Evolutionary conservation across 1,140 invertebrate genomes (phyloP), one percentile per base, ranked within the genome.

Genomic region (Macrosteles quadrilineatus): DNA sequence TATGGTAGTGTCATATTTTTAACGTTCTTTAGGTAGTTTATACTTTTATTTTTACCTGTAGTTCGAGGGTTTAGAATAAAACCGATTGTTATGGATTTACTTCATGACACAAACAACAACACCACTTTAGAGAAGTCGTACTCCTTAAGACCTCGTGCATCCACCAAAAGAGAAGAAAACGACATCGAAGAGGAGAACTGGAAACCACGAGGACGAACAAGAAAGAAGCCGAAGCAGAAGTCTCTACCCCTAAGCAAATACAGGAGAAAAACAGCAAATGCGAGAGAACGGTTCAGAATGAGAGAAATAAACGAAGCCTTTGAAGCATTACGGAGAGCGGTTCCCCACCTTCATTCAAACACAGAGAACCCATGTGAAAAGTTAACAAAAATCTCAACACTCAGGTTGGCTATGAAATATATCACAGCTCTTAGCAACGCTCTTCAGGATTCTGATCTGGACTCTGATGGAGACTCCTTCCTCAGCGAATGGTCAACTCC

Each of bases 211-310:
- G 50, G 59, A 30, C 1, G 59, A 4, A 32, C 53, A n/a, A 69
- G 62, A 31, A 62, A 27, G 27, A 66, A 85, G 71, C 80, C 86
- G 27, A 91, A 91, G 78, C 83, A 85, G 64, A 87, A 88, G 78
- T 86, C 92, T 11, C 87, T 92, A 55, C 93, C 93, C 1, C 83
- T 95, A 71, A 93, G 91, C 82, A 95, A 95, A 80, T 95, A 95
- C 80, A 81, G 93, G 23, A 84, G 93, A 70, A 92, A 92, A 81
- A 93, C 92, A 2, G 93, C 93, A 1, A 95, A 95, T 82, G 91
- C 92, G 0, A 80, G 93, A 11, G 93, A 95, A 80, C 78, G 93
- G 31, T 88, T 85, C 67, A 82, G 93, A 65, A 95, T 95, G 93
- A 83, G 88, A 69, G 92, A 95, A 77, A 95, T 95, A 69, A 95